These are phyloP conservation scores for Tokudaia tokunoshimensis DNA, from an alignment of 2,797 vertebrate species.

Conservation along the genomic window DNA sequence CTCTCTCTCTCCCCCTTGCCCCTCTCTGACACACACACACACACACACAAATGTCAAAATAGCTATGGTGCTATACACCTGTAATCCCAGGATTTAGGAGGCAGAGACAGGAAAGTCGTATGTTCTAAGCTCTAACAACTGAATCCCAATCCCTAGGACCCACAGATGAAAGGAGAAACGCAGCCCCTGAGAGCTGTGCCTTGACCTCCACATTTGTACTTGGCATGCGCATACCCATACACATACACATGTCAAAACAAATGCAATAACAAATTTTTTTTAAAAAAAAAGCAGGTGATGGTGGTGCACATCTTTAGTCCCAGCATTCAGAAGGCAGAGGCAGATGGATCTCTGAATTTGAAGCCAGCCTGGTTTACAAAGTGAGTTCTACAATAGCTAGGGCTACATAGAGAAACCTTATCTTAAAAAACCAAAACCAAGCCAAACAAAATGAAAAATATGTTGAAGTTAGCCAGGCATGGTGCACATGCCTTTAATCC, in stretches of 20 bases:
- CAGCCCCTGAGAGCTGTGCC: background rate
- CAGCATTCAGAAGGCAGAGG: background rate
- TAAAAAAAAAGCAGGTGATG: background rate
- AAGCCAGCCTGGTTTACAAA: background rate
- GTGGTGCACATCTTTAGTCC: background rate
- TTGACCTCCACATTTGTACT: background rate
- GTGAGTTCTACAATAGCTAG: background rate
- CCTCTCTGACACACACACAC: background rate
- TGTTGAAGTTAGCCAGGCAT: background rate
- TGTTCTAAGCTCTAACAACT: background rate
- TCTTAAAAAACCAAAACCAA: background rate
- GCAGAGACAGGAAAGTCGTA: background rate
- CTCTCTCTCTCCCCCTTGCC: no score
- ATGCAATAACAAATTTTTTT: background rate
- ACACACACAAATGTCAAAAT: background rate
- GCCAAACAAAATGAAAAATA: background rate
- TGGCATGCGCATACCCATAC: background rate
- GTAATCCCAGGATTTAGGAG: background rate
- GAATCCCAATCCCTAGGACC: background rate
- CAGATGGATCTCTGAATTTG: background rate
- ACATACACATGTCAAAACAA: background rate
- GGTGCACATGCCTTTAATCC: background rate
- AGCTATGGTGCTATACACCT: background rate
- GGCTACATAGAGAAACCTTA: background rate
- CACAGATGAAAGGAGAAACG: background rate